Evolutionary conservation across 2,797 vertebrate genomes (phyloP).

Genomic region (Mallotus villosus): DNA sequence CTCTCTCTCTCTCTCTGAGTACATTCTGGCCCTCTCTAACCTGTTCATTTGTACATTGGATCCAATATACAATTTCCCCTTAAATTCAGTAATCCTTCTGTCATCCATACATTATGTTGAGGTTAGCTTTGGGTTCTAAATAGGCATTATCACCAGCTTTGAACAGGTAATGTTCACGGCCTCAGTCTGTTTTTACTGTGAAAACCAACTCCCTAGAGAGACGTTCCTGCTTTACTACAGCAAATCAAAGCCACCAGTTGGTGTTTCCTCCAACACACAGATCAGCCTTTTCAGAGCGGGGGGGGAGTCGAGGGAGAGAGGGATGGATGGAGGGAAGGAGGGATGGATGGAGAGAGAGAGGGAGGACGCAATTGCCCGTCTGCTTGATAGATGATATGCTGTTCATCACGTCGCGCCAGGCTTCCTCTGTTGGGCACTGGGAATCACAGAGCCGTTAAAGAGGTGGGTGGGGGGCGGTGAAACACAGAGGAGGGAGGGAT

Average conservation of each 20-base stretch:
- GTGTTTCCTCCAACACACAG: neutral
- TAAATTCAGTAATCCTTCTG: neutral
- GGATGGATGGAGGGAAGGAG: neutral
- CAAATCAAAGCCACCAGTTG: conserved; percentile 35
- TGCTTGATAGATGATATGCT: conserved; percentile 52
- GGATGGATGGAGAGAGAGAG: neutral
- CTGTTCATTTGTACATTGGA: neutral
- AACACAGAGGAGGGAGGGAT: neutral
- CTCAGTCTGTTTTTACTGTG: no score
- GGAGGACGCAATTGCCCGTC: conserved; percentile 40
- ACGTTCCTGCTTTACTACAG: conserved; percentile 9
- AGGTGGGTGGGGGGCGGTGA: neutral
- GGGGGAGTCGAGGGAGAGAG: conserved; percentile 1
- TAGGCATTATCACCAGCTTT: neutral
- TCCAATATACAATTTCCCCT: neutral
- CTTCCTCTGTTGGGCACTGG: conserved; percentile 23
- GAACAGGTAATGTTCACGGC: no score
- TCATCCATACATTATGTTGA: neutral
- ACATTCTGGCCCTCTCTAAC: neutral
- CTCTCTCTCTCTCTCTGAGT: neutral
- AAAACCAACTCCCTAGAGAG: no score
- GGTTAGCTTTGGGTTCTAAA: neutral
- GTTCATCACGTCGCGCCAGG: conserved; percentile 54
- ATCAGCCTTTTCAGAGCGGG: neutral
- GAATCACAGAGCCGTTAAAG: conserved; percentile 27